Base-by-base conservation (phyloP, 2,113 vertebrate genomes). In the Alaudala cheleensis region DNA sequence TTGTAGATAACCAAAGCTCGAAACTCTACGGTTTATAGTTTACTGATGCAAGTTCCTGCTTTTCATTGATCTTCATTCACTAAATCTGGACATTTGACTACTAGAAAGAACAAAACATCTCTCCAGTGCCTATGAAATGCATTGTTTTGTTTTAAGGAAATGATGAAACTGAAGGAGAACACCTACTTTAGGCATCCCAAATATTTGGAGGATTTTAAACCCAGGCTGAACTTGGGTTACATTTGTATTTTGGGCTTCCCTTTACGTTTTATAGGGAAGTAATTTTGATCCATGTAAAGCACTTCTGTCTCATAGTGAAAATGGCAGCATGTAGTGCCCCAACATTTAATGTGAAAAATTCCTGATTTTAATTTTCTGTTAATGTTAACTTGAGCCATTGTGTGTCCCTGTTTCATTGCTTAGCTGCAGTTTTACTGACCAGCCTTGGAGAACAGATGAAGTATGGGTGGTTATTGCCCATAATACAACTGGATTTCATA, bases 331-430 rank as follows among this genome's bases (percentile, higher is more conserved):
- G n/a, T 47, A 94, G 40, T 39, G 40, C 58, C 91, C 94, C 92
- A 91, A 70, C 96, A 93, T 95, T 94, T 96, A 85, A 93, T 82
- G 77, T 57, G 66, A 95, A 37, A 53, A 91, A 81, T 96, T 96
- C 56, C 86, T 93, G 71, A 10, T 53, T 96, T 81, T 78, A 74
- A 91, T 96, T 45, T 95, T 97, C 96, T 95, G 11, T 92, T 88
- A 47, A 79, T n/a, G 72, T 79, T 90, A 90, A 42, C 58, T 69
- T 21, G 57, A 94, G 69, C 65, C 54, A 37, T n/a, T 0, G 2
- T 18, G 39, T 65, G 72, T 81, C 89, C 77, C 50, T 92, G 44
- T 57, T 74, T 69, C 86, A 93, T 79, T 92, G 76, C 69, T 92
- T 24, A 74, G 60, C 64, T 92, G 67, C 80, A 78, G 31, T 49